Base-by-base conservation (phyloP, 2,888 invertebrate species). In the Clistopyga incitator region DNA sequence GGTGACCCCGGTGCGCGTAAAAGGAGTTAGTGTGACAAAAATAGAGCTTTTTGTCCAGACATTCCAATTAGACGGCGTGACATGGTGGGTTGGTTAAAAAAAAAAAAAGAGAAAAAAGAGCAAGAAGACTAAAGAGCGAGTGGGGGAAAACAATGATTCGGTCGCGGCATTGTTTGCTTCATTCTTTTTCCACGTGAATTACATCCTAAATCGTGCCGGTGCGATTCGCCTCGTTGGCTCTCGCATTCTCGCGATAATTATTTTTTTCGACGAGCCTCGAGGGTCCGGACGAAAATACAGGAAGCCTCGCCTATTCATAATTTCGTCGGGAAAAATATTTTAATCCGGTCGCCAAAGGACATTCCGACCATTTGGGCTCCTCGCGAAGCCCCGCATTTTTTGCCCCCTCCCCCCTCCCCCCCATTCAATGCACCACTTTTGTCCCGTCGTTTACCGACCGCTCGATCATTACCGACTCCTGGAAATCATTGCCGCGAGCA, bases 231-330 rank as follows among this genome's bases (percentile, higher is more conserved):
- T 83, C 83, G 83, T 77, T 83, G 83, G 47, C 61, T 65, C 80
- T 52, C 29, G 68, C 54, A 78, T 83, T 83, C 80, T 80, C 83
- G 83, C 71, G 83, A 80, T 76, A 83, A 72, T 83, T 70, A 65
- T 67, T 82, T 65, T 68, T 77, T 77, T 20, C 65, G 54, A 71
- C 54, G 72, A 29, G 50, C 61, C 4, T 13, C 72, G 47, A 34
- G 45, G 34, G 59, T n/a, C 11, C 20, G 59, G 68, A 45, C 38
- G 67, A 50, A 50, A 38, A 47, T n/a, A 80, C 83, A 80, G 83
- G 83, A 83, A 80, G 80, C 77, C 83, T 80, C 80, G 74, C 67
- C 83, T 80, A 80, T 83, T 83, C 83, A 83, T 83, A 80, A 83
- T 80, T 74, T 80, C 77, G 77, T 74, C 23, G 67, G 78, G 80